Evolutionary conservation across 1,140 invertebrate genomes (phyloP).

Genomic region (Drosophila ogumai): DNA sequence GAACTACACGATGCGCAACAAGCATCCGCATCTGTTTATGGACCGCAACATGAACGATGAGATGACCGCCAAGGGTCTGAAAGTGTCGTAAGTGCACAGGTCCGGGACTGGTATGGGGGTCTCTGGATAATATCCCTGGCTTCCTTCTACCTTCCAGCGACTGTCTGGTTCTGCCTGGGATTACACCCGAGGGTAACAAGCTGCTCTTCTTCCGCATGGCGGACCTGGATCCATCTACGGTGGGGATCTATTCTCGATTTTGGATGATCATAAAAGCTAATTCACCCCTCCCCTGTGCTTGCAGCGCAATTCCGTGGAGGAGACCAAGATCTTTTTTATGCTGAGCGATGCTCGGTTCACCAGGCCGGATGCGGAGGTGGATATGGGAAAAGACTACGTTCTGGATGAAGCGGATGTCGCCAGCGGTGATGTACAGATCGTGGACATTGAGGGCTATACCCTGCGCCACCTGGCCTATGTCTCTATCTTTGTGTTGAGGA

Average conservation of each 20-base stretch:
- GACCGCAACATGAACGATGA: constrained; percentile 87
- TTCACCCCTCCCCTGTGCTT: not conserved
- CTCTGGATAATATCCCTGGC: not conserved
- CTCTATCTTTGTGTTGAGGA: constrained; percentile 86
- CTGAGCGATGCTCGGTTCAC: constrained; percentile 88
- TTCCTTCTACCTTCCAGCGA: constrained; percentile 84
- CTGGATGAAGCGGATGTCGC: constrained; percentile 55
- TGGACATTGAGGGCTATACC: constrained; percentile 88
- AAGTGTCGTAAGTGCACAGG: constrained; percentile 85
- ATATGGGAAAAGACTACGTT: not conserved
- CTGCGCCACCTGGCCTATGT: constrained; percentile 88
- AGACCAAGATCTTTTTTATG: constrained; percentile 89
- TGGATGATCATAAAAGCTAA: not conserved
- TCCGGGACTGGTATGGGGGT: not conserved
- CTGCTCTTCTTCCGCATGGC: constrained; percentile 67
- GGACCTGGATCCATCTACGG: constrained; percentile 67
- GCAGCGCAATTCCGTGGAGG: constrained; percentile 88
- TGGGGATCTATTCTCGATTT: constrained; percentile 11
- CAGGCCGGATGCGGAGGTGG: constrained; percentile 62
- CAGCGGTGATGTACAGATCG: constrained; percentile 89
- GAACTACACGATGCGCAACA: constrained; percentile 88
- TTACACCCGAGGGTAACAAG: constrained; percentile 86
- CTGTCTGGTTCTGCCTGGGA: constrained; percentile 87
- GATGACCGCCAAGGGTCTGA: constrained; percentile 86
- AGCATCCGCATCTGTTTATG: constrained; percentile 88